Evolutionary conservation across 2,113 vertebrate genomes (phyloP).

Genomic region (Chaenocephalus aceratus): DNA sequence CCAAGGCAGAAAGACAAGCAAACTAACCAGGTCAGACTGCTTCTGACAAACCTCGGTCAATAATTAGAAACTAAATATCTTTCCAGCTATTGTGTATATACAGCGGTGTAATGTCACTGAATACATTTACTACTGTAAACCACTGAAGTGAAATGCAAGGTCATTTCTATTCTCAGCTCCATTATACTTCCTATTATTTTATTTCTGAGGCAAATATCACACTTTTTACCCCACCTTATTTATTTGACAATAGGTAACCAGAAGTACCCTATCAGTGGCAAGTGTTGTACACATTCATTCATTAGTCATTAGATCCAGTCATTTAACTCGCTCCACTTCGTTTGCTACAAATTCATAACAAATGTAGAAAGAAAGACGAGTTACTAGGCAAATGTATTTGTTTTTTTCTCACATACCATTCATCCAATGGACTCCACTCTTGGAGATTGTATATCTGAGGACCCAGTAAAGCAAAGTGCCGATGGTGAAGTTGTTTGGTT

Average conservation of each 20-base stretch:
- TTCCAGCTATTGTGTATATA: slow-evolving; percentile 27
- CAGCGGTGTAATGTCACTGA: no score
- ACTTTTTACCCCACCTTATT: background rate
- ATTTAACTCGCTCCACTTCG: no score
- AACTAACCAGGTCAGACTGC: slow-evolving; percentile 38
- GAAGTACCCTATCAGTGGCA: no score
- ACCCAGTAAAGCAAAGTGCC: no score
- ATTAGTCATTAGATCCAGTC: no score
- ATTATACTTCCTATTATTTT: background rate
- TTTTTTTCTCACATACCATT: background rate
- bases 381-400: no score
- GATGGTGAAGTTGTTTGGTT: no score
- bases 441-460: no score
- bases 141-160: no score
- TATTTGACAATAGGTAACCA: background rate
- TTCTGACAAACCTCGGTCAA: slow-evolving; percentile 18
- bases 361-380: background rate
- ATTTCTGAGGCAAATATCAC: background rate
- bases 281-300: no score
- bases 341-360: background rate
- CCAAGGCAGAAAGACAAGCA: slow-evolving; percentile 41
- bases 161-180: background rate
- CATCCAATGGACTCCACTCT: background rate
- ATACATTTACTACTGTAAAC: no score
- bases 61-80: slow-evolving; percentile 13